Evolutionary conservation across 2,113 vertebrate genomes (phyloP), one percentile per base, ranked within the genome.

Genomic region (crab-eating macaque (Macaca fascicularis)): DNA sequence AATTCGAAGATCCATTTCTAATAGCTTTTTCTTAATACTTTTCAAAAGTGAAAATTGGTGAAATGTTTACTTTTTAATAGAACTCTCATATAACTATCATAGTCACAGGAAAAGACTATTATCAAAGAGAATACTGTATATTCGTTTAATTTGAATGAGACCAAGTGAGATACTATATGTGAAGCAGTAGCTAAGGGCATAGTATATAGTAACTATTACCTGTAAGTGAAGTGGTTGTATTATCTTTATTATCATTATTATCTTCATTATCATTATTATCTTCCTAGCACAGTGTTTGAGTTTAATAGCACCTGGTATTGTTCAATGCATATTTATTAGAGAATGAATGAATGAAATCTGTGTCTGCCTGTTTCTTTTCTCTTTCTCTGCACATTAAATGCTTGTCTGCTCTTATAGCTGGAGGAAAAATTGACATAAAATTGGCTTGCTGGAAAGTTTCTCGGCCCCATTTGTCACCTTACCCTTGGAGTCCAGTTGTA

Each of bases 391-490:
- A 23, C 17, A 82, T 85, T 92, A 88, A 94, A 95, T 97, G 93
- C 92, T 93, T 90, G 70, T 94, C 87, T 97, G 96, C 80, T 76
- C 40, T 90, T 93, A 30, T 23, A 91, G 87, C 95, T 96, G 35
- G 69, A 61, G 86, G 81, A 17, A 79, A 97, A 90, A 27, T 90
- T 93, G 87, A 93, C 94, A 94, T 95, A 85, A 95, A 97, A 96
- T 97, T 94, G 96, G 84, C 89, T 95, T 78, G 64, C 91, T 95
- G 75, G 55, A 90, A 98, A 96, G 90, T 93, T 97, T 86, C 79
- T 97, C 93, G 80, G 89, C n/a, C 88, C 93, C 92, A 91, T 97
- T 98, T 96, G 93, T 98, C 95, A 94, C 89, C 81, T 97, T 83
- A 79, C 84, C 93, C 93, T 93, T 84, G 59, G 92, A 96, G 76